Base-by-base conservation (phyloP, 2,113 vertebrate species). In the Rafetus swinhoei region DNA sequence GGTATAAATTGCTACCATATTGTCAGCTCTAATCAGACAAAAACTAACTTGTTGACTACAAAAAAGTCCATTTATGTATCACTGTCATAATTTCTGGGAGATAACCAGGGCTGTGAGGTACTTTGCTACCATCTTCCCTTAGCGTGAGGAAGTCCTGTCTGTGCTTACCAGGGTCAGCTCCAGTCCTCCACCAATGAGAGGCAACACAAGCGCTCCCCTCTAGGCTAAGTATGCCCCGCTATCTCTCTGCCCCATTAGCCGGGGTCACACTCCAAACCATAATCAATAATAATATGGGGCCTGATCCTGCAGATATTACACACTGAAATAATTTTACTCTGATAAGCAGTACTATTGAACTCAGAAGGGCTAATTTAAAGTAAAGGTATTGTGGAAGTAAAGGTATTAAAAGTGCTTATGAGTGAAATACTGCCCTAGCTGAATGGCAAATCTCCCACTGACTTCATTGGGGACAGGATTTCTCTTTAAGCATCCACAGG, bases 381-480 rank as follows among this genome's bases (percentile, higher is more conserved):
- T 0, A 1, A 50, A 79, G 52, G 81, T 69, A 45, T 2, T n/a
- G 86, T 13, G 4, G 14, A 6, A 83, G 9, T 0, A 1, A 50
- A 79, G 52, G 81, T 69, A 45, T 2, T 69, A 86, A 83, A 60
- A 53, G 54, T 22, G 10, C 3, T 69, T 90, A 72, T 32, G 22
- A 11, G 11, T 90, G 56, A 92, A 95, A 90, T 83, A 76, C 8
- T 80, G 79, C 39, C 39, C 13, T 50, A 50, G 5, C 45, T 77
- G 74, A 50, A 77, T 77, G 13, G 39, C 74, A 77, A 52, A 81
- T 81, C 6, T 95, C 55, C 16, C 84, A 8, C 2, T 24, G 45
- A 60, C 2, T 69, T 55, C n/a, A 79, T 1, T 19, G 45, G 15
- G 39, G 80, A 90, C 53, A 81, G 60, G 22, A 81, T 86, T 96